Base-by-base conservation (phyloP, 2,888 invertebrate species). In the Cataglyphis livida region DNA sequence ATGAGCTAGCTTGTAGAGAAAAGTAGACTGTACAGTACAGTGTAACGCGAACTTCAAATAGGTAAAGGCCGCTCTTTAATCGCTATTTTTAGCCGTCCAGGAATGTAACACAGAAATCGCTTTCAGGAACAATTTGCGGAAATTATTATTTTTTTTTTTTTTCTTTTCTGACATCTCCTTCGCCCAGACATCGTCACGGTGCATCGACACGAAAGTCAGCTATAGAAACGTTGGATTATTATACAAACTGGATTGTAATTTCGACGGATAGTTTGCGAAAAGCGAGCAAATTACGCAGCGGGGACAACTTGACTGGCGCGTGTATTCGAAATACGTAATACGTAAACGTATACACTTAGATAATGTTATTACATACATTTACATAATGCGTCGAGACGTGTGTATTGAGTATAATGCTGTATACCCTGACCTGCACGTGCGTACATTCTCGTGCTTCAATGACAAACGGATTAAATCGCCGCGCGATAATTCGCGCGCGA, bases 361-460 rank as follows among this genome's bases (percentile, higher is more conserved):
- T 79, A 79, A 79, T 74, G 59, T 79, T 73, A 79, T 79, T 79
- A 73, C 75, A 59, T 15, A 59, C 74, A 73, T 79, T 79, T 79
- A 74, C 78, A 79, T 79, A 79, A 79, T 73, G 44, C 78, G 78
- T 32, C 44, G 78, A 73, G 74, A 79, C 74, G 74, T 79, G 78
- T 73, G 35, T 61, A 35, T 59, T 79, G 35, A 48, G 78, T 79
- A 73, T 79, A 79, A 79, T 78, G 78, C 10, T 57, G 57, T 74
- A 25, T 44, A 70, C 2, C 21, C 57, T 73, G 38, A 18, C 38
- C 28, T 15, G 57, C 15, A 54, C 44, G 68, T 35, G 28, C 48
- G 68, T 21, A 18, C 32, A 21, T 59, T 79, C 35, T 44, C 59
- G 18, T 35, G 59, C 74, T 25, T 73, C 78, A 71, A 61, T 73